Conservation (phyloP, 2,797 vertebrate species). For the Betta splendens region DNA sequence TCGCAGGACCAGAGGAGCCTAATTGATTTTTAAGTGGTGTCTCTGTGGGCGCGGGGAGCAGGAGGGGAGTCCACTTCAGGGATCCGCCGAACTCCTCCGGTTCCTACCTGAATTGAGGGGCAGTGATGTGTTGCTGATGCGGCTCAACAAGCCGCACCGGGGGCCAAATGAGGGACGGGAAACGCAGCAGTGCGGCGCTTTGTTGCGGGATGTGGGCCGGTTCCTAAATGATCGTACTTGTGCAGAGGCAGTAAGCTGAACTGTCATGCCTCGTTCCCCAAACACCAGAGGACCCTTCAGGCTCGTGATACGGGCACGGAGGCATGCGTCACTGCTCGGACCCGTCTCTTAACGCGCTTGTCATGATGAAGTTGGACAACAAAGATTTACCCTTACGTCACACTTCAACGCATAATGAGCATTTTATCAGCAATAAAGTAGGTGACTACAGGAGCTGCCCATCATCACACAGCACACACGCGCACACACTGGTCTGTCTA, state of each 20-base stretch:
- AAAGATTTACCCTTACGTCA: neutral
- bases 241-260: constrained; percentile 71
- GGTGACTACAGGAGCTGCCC: constrained; percentile 3
- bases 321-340: constrained; percentile 18
- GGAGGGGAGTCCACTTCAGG: constrained; percentile 68
- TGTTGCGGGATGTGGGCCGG: constrained; percentile 40
- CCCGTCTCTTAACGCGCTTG: constrained; percentile 2
- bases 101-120: constrained; percentile 76
- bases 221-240: constrained; percentile 71
- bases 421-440: no score
- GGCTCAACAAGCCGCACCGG: constrained; percentile 69
- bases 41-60: constrained; percentile 67
- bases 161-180: constrained; percentile 51
- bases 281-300: constrained; percentile 49
- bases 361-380: constrained; percentile 4
- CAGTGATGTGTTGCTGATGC: constrained; percentile 77
- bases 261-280: constrained; percentile 73
- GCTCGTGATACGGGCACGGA: constrained; percentile 43
- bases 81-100: constrained; percentile 68
- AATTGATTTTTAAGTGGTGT: constrained; percentile 87
- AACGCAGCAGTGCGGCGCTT: constrained; percentile 45
- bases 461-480: constrained; percentile 7
- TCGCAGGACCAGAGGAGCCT: constrained; percentile 50
- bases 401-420: no score
- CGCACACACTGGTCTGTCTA: neutral